Evolutionary conservation across 92 coral and sea anemone genomes (phyloP), one percentile per base, ranked within the genome.

Genomic region (Phenganax marumi): DNA sequence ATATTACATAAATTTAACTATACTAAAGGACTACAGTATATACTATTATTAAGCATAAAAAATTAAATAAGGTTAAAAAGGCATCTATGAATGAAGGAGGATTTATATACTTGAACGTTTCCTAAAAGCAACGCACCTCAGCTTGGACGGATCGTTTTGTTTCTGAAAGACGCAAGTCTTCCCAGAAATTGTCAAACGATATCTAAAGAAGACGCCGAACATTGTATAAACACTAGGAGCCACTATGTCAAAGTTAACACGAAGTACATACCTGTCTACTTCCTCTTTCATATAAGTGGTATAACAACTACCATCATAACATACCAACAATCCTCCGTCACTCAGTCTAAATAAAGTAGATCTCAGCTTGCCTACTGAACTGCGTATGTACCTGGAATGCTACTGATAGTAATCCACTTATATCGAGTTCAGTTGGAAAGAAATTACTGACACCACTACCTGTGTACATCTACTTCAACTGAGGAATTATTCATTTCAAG

Each of bases 281-380:
- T 96, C 97, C 75, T 96, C 99, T 68, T 92, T 96, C 97, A 96
- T 96, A 80, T 96, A 96, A 0, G 97, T 93, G 8, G 97, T 92
- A 85, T 96, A 89, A 66, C 99, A 89, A 81, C 93, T 85, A 9
- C 97, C 99, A 73, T 96, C 91, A 68, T 89, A 89, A 10, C 97
- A 92, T 58, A 96, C 76, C 65, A 96, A 83, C 76, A 96, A 84
- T 16, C 99, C 99, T 12, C 97, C 96, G 70, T 96, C 99, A 70
- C 99, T 96, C 90, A 96, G 85, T 73, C 99, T 96, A 51, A 1
- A 75, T 33, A n/a, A 48, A 79, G 26, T 33, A 33, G 43, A 33
- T 33, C 43, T 33, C 43, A 33, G 43, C 43, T 1, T 33, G 43
- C 43, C 43, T 33, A 2, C 5, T 33, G 43, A 33, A 33, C 43